Evolutionary conservation across 2,113 vertebrate species (phyloP).

Genomic region (Alectura lathami): DNA sequence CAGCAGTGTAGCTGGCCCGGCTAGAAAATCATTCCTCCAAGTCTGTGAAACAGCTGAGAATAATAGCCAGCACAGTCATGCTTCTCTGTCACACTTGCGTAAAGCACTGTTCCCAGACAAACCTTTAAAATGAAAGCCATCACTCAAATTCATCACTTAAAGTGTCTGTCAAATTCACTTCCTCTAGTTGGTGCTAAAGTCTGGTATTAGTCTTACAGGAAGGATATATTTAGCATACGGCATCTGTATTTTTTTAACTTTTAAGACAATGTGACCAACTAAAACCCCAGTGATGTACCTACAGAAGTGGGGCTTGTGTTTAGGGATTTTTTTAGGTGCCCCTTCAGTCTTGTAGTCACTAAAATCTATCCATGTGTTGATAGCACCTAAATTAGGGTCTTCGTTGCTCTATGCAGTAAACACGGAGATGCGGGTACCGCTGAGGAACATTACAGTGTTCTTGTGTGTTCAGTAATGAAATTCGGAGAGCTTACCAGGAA

Average conservation of each 20-base stretch:
- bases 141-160: not conserved
- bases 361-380: not conserved
- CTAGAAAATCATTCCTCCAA: constrained; percentile 31
- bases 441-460: not conserved
- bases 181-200: not conserved
- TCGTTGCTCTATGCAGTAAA: not conserved
- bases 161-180: not conserved
- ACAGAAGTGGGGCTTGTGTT: not conserved
- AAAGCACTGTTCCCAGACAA: not conserved
- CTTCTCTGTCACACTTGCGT: not conserved
- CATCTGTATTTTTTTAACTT: not conserved
- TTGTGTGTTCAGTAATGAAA: not conserved
- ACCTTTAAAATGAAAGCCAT: constrained; percentile 28
- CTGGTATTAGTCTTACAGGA: not conserved
- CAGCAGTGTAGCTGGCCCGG: constrained; percentile 29
- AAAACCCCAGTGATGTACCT: not conserved
- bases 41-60: constrained; percentile 34
- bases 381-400: not conserved
- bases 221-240: not conserved
- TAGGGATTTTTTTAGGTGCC: not conserved
- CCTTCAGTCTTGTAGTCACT: not conserved
- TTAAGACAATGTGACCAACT: not conserved
- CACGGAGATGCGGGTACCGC: fast-evolving
- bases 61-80: constrained; percentile 24
- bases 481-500: not conserved